Evolutionary conservation across 2,797 vertebrate genomes (phyloP).

Genomic region (Megaceryle alcyon): DNA sequence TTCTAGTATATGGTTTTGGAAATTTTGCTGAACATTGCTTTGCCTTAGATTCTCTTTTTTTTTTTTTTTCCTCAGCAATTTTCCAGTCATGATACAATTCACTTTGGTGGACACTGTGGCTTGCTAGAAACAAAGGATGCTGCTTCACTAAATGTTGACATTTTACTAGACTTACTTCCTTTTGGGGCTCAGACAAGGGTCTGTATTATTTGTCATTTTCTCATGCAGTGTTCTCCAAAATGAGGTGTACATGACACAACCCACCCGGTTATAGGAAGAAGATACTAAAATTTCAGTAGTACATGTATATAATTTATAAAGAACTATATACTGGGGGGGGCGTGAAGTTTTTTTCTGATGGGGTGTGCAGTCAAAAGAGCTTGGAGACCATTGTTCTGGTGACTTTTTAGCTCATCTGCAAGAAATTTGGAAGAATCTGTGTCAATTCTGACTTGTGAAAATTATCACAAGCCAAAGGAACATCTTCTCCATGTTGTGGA

Average conservation of each 20-base stretch:
- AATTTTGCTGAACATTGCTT: not conserved
- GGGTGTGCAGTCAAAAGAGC: not conserved
- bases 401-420: not conserved
- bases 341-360: not conserved
- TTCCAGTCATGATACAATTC: not conserved
- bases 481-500: not conserved
- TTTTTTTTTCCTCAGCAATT: not conserved
- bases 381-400: not conserved
- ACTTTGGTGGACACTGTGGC: not conserved
- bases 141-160: not conserved
- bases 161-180: not conserved
- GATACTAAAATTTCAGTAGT: not conserved
- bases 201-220: not conserved
- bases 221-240: rapidly evolving
- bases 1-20: not conserved
- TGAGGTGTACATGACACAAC: not conserved
- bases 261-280: not conserved
- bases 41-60: not conserved
- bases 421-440: not conserved
- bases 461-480: not conserved
- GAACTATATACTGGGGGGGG: not conserved
- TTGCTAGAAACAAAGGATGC: not conserved
- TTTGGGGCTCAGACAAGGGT: not conserved
- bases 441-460: not conserved
- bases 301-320: not conserved